Percentiles rank a stretch among this genome's conserved stretches.
Evolutionary conservation across 2,113 vertebrate genomes (phyloP).

Genomic region (Amblyornis subalaris): DNA sequence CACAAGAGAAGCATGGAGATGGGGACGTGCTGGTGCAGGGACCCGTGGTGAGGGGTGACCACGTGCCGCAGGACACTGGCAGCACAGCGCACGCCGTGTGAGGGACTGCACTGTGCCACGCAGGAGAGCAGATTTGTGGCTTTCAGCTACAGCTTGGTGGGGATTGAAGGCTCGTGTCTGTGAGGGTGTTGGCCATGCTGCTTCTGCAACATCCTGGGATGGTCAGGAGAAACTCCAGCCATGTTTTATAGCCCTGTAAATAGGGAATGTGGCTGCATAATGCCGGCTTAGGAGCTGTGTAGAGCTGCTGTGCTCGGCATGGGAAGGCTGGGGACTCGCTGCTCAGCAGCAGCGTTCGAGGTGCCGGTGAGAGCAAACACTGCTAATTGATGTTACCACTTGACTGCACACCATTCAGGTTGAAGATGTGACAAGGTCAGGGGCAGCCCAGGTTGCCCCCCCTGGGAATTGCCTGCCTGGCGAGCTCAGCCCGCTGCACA

Average conservation of each 20-base stretch:
- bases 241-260: background rate
- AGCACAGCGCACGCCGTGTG: accelerated
- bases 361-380: background rate
- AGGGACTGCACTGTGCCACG: accelerated
- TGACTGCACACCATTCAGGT: background rate
- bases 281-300: background rate
- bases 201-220: background rate
- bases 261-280: accelerated
- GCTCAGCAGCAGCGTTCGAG: background rate
- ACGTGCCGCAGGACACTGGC: accelerated
- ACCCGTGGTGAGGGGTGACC: accelerated
- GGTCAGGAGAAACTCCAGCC: background rate
- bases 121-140: background rate
- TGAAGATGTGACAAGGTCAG: background rate
- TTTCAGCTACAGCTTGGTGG: background rate
- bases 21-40: accelerated
- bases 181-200: background rate
- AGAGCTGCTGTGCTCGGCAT: background rate
- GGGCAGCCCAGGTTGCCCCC: background rate
- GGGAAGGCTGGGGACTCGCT: background rate
- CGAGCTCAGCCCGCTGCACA: accelerated
- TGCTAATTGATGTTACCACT: background rate
- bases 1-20: accelerated
- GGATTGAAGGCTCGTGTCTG: accelerated
- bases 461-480: background rate